phyloP scores from a whole-genome alignment of 2,797 vertebrate genomes.

The Taeniopygia guttata region DNA sequence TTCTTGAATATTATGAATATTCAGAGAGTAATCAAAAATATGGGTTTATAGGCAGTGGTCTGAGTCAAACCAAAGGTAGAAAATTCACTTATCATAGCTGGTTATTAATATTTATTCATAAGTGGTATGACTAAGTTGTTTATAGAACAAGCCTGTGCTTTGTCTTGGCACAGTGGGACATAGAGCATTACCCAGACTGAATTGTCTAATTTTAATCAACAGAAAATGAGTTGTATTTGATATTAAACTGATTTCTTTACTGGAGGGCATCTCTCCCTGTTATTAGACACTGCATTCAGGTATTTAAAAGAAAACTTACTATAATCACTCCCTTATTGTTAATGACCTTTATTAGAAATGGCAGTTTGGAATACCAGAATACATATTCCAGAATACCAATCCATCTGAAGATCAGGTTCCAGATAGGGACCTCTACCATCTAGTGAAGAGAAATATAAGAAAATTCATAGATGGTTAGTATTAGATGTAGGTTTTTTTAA shows the following conservation, averaged over 20 bases:
- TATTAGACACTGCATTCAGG: neutral
- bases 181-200: neutral
- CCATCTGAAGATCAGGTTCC: neutral
- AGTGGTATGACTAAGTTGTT: neutral
- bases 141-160: neutral
- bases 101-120: neutral
- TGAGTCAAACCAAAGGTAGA: neutral
- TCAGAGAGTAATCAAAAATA: neutral
- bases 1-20: neutral
- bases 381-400: neutral
- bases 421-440: neutral
- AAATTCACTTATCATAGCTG: neutral
- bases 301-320: neutral
- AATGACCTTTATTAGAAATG: neutral
- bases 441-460: neutral
- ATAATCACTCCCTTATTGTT: neutral
- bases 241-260: constrained; percentile 1
- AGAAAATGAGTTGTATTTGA: neutral
- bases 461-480: neutral
- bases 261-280: neutral
- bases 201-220: neutral
- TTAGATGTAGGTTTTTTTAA: neutral
- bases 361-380: neutral
- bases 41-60: neutral
- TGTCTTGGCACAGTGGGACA: neutral